Evolutionary conservation across 2,888 invertebrate genomes (phyloP).

Genomic region (Stenodera caucasica): DNA sequence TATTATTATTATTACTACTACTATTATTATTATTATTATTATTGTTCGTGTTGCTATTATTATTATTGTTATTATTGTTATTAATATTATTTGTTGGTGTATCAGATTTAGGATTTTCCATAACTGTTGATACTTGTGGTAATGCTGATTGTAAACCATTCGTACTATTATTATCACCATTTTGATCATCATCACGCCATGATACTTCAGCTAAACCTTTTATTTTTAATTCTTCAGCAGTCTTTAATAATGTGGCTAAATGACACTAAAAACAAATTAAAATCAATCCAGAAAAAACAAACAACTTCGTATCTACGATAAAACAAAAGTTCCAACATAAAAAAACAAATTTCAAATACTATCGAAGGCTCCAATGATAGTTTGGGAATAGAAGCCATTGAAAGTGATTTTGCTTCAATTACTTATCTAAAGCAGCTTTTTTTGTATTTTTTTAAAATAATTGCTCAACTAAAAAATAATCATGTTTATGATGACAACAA

Average conservation of each 20-base stretch:
- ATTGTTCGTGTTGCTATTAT: background rate
- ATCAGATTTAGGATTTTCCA: conserved; percentile 48
- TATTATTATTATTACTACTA: conserved; percentile 50
- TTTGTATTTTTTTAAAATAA: too few relatives aligned
- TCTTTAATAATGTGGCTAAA: conserved; percentile 82
- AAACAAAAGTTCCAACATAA: too few relatives aligned
- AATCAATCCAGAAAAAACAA: too few relatives aligned
- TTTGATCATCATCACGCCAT: conserved; percentile 68
- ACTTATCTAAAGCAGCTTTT: too few relatives aligned
- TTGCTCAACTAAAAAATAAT: too few relatives aligned
- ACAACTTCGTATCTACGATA: too few relatives aligned
- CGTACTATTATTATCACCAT: conserved; percentile 44
- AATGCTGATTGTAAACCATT: conserved; percentile 49
- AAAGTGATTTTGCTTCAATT: too few relatives aligned
- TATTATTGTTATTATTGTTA: background rate
- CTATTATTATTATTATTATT: background rate
- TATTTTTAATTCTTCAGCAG: conserved; percentile 88
- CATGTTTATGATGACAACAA: too few relatives aligned
- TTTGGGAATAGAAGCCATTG: too few relatives aligned
- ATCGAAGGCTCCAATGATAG: too few relatives aligned
- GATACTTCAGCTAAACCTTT: conserved; percentile 90
- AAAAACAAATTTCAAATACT: too few relatives aligned
- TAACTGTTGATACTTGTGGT: conserved; percentile 54
- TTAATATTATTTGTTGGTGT: conserved; percentile 12
- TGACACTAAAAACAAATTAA: conserved; percentile 67